A percentile compares a stretch with the other conserved stretches of the same genome.
phyloP scores from a whole-genome alignment of 2,113 vertebrate species.

The Amphilophus citrinellus region DNA sequence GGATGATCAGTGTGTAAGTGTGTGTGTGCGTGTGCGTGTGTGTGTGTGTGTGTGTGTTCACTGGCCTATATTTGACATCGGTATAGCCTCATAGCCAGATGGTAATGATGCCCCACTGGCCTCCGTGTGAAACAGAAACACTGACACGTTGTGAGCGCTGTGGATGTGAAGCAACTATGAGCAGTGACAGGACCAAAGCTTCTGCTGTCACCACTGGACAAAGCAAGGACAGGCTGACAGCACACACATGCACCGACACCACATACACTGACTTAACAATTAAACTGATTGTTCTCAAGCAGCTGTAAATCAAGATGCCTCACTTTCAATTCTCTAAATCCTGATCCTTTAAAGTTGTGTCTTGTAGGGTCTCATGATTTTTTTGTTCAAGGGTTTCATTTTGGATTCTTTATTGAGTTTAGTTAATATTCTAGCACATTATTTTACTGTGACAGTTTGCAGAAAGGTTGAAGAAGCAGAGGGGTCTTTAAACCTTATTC shows the following conservation, averaged over 20 bases:
- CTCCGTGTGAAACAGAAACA: conserved; percentile 63
- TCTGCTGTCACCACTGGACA: conserved; percentile 69
- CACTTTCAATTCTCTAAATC: background rate
- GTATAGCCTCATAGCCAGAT: conserved; percentile 72
- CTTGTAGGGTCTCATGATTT: background rate
- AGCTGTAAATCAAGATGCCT: conserved; percentile 1
- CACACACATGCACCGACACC: background rate
- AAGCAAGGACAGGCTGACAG: conserved; percentile 40
- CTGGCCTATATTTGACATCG: conserved; percentile 70
- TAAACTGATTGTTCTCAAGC: background rate
- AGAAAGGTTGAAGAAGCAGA: too few species aligned
- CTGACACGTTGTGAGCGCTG: conserved; percentile 64
- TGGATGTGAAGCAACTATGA: conserved; percentile 57
- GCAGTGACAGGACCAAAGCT: conserved; percentile 72
- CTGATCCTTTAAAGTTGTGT: conserved; percentile 7
- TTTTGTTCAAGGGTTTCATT: background rate
- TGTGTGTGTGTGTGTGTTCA: conserved; percentile 47
- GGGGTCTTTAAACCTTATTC: too few species aligned
- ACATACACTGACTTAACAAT: background rate
- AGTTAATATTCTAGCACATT: too few species aligned
- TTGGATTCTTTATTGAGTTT: too few species aligned
- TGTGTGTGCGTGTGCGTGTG: background rate
- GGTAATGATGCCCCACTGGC: conserved; percentile 70
- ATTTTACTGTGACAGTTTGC: too few species aligned
- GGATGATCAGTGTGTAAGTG: conserved; percentile 47